These are phyloP conservation scores for Chanos chanos DNA, from an alignment of 2,797 vertebrate species.

Conservation along the genomic window DNA sequence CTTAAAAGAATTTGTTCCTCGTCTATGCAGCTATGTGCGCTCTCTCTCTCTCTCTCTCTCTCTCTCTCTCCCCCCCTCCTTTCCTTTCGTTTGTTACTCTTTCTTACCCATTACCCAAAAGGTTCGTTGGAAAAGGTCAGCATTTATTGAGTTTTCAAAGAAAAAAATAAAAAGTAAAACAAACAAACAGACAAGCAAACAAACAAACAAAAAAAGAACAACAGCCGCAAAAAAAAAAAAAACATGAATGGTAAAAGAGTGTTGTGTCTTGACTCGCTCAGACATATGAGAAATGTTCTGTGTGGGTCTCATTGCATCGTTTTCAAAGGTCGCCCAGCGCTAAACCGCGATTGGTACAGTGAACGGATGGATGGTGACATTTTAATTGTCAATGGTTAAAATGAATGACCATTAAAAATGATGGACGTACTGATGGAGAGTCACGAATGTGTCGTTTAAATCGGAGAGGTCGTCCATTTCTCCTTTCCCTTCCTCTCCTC, in stretches of 20 bases:
- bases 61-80: neutral
- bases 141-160: slow-evolving; percentile 41
- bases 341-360: slow-evolving; percentile 23
- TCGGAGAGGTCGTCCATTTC: neutral
- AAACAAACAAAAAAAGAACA: neutral
- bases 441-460: neutral
- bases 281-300: slow-evolving; percentile 15
- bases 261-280: neutral
- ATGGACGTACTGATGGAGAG: neutral
- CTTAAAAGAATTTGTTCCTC: neutral
- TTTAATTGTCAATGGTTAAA: slow-evolving; percentile 37
- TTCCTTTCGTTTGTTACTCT: slow-evolving; percentile 15
- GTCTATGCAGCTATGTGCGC: neutral
- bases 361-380: slow-evolving; percentile 22
- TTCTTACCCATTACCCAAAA: slow-evolving; percentile 45
- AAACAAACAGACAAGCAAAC: no score
- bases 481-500: neutral
- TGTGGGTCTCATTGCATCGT: slow-evolving; percentile 33
- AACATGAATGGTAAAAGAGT: neutral
- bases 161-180: slow-evolving; percentile 31
- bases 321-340: slow-evolving; percentile 36
- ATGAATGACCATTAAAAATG: slow-evolving; percentile 17
- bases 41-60: neutral
- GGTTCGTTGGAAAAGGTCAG: slow-evolving; percentile 58
- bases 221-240: slow-evolving; percentile 1